These are phyloP conservation scores for Saimiri boliviensis DNA, from an alignment of 2,113 vertebrate species.

Conservation along the genomic window DNA sequence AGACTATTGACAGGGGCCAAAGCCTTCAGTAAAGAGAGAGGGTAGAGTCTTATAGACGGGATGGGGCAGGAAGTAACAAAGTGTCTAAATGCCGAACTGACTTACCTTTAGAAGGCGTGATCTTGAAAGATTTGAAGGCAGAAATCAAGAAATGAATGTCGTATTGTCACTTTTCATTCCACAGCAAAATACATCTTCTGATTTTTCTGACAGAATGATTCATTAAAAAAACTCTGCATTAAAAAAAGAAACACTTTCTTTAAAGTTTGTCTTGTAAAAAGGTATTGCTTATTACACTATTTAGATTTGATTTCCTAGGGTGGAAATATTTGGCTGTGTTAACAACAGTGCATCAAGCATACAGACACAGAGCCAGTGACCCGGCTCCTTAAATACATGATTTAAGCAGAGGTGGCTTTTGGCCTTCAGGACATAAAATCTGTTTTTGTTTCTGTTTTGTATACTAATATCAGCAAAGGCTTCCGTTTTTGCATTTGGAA, in stretches of 20 bases:
- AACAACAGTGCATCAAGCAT: not conserved
- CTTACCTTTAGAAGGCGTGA: not conserved
- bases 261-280: constrained; percentile 11
- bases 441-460: constrained; percentile 2
- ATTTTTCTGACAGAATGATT: not conserved
- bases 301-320: not conserved
- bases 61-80: not conserved
- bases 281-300: not conserved
- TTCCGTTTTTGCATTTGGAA: not conserved
- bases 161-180: not conserved
- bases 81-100: not conserved
- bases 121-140: not conserved
- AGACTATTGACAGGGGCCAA: not conserved
- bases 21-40: not conserved
- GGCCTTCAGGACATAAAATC: not conserved
- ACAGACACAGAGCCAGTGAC: not conserved
- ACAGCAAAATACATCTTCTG: not conserved
- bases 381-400: not conserved
- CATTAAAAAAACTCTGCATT: not conserved
- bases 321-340: not conserved
- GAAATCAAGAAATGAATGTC: not conserved
- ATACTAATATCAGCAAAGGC: not conserved
- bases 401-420: not conserved
- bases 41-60: not conserved
- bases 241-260: not conserved